A percentile compares a stretch with the other conserved stretches of the same genome.
phyloP scores from a whole-genome alignment of 2,113 vertebrate species.

The Bubo scandiacus region DNA sequence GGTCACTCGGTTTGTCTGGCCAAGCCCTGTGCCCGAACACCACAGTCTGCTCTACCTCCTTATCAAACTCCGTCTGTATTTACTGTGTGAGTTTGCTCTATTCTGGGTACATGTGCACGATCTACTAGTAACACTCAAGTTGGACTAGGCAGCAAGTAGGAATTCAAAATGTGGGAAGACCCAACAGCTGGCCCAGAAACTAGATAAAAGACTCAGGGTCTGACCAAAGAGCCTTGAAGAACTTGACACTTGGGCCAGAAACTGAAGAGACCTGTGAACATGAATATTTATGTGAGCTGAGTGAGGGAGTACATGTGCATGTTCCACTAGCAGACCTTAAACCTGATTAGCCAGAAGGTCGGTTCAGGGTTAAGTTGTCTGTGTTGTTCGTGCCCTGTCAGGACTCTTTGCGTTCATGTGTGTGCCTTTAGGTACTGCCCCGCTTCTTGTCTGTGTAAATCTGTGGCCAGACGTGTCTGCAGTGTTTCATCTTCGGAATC shows the following conservation, averaged over 20 bases:
- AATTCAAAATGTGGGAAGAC: not conserved
- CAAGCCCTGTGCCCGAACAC: not conserved
- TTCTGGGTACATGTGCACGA: fast-evolving
- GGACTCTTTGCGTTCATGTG: not conserved
- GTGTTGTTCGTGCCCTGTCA: not conserved
- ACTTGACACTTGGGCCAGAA: not conserved
- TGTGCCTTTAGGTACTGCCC: not conserved
- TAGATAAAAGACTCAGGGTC: not conserved
- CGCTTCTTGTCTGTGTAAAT: not conserved
- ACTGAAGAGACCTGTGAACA: not conserved
- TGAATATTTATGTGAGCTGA: not conserved
- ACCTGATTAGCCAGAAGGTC: fast-evolving
- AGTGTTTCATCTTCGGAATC: not conserved
- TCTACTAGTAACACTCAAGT: not conserved
- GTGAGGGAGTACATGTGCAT: fast-evolving
- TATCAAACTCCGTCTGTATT: not conserved
- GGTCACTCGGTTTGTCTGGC: not conserved
- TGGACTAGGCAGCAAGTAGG: not conserved
- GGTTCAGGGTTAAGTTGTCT: not conserved
- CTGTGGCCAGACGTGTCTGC: not conserved
- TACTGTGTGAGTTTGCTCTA: not conserved
- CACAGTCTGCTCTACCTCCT: not conserved
- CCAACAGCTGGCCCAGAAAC: not conserved
- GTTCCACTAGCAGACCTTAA: not conserved
- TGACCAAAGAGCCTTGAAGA: not conserved